Base-by-base conservation (phyloP, 1,140 invertebrate species). In the Phocides pigmalion region DNA sequence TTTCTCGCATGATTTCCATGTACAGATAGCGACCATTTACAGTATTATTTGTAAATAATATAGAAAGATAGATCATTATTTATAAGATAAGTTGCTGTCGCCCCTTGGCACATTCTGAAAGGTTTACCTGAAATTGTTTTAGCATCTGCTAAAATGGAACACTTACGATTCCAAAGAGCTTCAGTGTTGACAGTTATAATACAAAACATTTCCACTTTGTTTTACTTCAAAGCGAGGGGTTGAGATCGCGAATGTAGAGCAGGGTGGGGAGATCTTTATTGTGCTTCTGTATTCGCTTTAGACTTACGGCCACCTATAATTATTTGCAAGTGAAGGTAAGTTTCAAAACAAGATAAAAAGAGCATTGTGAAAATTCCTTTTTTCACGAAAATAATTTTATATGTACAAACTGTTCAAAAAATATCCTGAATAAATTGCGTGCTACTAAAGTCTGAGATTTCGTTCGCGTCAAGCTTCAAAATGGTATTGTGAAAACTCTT, bases 81-180 rank as follows among this genome's bases (percentile, higher is more conserved):
- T n/a, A 35, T 35, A 11, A 32, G 28, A 35, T 11, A 28, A 1
- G 4, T 28, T 8, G 32, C 49, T 16, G 28, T 32, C 11, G 4
- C 25, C 49, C 49, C 41, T n/a, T 16, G 0, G 11, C 14, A 37
- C 11, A 17, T 39, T 19, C 50, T 19, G 39, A 53, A 39, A 11
- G 65, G 70, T 64, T 50, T 66, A 69, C 63, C 50, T 70, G 51
- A 63, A 70, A 74, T 68, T 66, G 63, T 64, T 53, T 64, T 64
- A 44, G 53, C 53, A 54, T 41, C 35, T 20, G 8, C 8, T 25
- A 44, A 22, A 58, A 58, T 44, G 53, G 20, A 58, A 44, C 53
- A 58, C 39, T 58, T 44, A 44, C 41, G 53, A 16, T 12, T 15
- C 20, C 37, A 58, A 58, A 58, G 53, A 58, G 53, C 44, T 28